phyloP scores from a whole-genome alignment of 2,113 vertebrate genomes.

The Dipodomys stephensi region DNA sequence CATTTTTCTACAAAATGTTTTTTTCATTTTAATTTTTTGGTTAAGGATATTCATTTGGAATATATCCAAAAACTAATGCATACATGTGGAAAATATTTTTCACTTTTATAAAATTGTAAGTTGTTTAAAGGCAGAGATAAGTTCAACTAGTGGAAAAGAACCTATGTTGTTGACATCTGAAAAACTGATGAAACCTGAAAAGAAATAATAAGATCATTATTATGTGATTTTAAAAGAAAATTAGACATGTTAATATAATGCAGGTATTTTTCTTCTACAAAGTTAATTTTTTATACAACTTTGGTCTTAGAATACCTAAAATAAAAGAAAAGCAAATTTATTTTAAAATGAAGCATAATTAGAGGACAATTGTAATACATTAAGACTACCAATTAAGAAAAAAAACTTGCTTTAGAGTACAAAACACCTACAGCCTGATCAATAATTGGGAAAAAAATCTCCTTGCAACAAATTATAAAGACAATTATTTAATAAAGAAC shows the following conservation, averaged over 20 bases:
- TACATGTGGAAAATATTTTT: not conserved
- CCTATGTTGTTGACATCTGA: not conserved
- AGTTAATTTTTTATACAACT: constrained; percentile 27
- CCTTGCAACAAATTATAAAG: constrained; percentile 70
- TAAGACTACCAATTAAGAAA: constrained; percentile 52
- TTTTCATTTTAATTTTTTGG: not conserved
- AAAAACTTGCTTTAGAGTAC: constrained; percentile 31
- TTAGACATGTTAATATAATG: constrained; percentile 25
- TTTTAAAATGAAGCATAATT: constrained; percentile 57
- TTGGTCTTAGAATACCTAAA: constrained; percentile 25
- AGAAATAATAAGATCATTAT: not conserved
- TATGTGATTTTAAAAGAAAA: not conserved
- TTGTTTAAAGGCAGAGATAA: not conserved
- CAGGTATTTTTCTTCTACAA: not conserved
- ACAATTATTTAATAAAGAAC: constrained; percentile 77
- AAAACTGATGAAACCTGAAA: constrained; percentile 5
- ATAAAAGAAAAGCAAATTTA: not conserved
- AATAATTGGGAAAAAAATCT: constrained; percentile 65
- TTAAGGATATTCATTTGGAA: not conserved
- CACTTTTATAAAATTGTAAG: not conserved
- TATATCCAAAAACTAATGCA: not conserved
- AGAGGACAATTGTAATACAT: constrained; percentile 14
- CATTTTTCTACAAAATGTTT: not conserved
- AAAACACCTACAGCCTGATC: constrained; percentile 55
- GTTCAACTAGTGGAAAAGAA: not conserved